Percentiles rank a stretch among this genome's conserved stretches.
phyloP scores from a whole-genome alignment of 2,113 vertebrate genomes.

The Caretta caretta region DNA sequence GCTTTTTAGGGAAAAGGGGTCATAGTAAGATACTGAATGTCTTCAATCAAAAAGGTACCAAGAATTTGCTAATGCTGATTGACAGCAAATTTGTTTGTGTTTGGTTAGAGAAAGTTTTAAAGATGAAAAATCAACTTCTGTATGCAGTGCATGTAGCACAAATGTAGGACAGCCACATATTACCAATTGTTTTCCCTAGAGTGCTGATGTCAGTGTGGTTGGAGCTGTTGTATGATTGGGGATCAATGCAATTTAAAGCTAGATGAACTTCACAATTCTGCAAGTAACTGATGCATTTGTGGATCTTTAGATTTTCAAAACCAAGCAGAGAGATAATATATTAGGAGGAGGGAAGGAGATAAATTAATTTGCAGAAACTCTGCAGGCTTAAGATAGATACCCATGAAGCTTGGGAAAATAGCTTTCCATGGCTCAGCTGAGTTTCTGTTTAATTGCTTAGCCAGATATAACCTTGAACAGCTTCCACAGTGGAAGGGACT shows the following conservation, averaged over 20 bases:
- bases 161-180: accelerated
- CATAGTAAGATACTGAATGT: neutral
- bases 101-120: neutral
- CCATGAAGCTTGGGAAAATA: constrained; percentile 18
- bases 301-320: constrained; percentile 8
- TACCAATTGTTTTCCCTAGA: neutral
- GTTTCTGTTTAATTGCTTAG: constrained; percentile 58
- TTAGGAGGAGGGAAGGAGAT: neutral
- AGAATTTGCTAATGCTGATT: neutral
- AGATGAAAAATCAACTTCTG: neutral
- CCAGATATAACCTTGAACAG: constrained; percentile 24
- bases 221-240: neutral
- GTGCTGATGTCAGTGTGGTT: neutral
- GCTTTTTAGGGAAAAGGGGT: neutral
- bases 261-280: neutral
- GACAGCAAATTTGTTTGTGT: neutral
- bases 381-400: constrained; percentile 20
- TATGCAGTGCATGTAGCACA: neutral
- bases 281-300: neutral
- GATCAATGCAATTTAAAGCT: neutral
- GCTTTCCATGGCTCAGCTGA: constrained; percentile 43
- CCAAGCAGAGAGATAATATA: neutral
- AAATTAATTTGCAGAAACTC: constrained; percentile 29
- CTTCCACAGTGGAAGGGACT: neutral
- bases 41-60: neutral